Conservation (phyloP, 2,888 invertebrate genomes). For the Diploptera punctata region DNA sequence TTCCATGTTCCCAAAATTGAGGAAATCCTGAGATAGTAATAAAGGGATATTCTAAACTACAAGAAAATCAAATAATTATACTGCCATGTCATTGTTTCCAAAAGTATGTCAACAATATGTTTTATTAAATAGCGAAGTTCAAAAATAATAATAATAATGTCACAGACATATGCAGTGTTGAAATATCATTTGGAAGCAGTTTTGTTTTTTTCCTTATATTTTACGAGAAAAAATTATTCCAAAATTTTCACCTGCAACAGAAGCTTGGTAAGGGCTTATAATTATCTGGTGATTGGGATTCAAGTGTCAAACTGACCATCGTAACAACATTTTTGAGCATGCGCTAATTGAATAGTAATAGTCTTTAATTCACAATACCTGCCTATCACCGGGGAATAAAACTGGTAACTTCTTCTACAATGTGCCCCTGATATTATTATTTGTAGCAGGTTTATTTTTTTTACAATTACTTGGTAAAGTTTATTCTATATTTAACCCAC, state of each 20-base stretch:
- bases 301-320: conserved; percentile 14
- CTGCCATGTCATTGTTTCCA: neutral
- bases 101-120: conserved; percentile 26
- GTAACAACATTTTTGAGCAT: conserved; percentile 19
- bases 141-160: conserved; percentile 21
- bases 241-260: conserved; percentile 17
- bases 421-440: conserved; percentile 9
- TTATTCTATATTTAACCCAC: conserved; percentile 7
- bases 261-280: neutral
- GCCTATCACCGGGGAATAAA: neutral
- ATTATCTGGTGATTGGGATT: conserved; percentile 5
- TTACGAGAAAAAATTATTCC: neutral
- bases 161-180: conserved; percentile 22
- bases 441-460: conserved; percentile 1
- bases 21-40: no score
- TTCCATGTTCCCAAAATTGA: no score
- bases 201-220: neutral
- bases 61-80: neutral
- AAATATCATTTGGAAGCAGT: neutral
- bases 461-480: neutral
- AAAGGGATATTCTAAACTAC: no score
- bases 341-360: conserved; percentile 3
- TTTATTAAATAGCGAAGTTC: conserved; percentile 29
- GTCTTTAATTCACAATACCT: conserved; percentile 11
- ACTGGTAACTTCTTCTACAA: neutral